Evolutionary conservation across 2,797 vertebrate species (phyloP), one percentile per base, ranked within the genome.

Genomic region (Clarias fuscus): DNA sequence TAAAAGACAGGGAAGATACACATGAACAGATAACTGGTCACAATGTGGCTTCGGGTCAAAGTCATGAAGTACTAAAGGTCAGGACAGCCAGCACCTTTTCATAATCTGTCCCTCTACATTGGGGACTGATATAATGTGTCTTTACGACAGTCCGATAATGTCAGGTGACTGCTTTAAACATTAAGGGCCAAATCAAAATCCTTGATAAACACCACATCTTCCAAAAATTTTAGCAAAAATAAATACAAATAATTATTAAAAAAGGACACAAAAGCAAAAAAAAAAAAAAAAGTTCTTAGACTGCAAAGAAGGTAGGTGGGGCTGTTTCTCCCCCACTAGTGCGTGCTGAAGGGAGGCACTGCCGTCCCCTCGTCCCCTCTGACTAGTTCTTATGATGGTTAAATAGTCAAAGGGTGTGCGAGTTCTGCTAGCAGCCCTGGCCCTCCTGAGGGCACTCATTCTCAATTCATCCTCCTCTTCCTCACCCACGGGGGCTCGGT

Each of bases 321-420:
- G 91, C 78, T 65, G 48, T 27, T 6, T 33, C 30, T 77, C 93
- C 92, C 91, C 93, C 95, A 92, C 93, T 94, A 94, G 91, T 95
- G 93, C 94, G 94, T 93, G 94, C 93, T 95, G 93, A 94, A 90
- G 89, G 91, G 92, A 93, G 92, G 93, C 94, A 85, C 93, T 90
- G 92, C 93, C 92, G 88, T 91, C 92, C 92, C 88, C 87, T 86
- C 84, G 84, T 85, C 65, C 81, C 90, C 89, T 92, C 90, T 88
- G 80, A 89, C 92, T 90, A 90, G 91, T 91, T 90, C 90, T 93
- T 90, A 92, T 92, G 94, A 91, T 92, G 78, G 88, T 91, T 90
- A 93, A 91, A 90, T 37, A 91, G 92, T 92, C 91, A 93, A 93
- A 94, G 79, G 93, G 93, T 94, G 92, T 93, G 90, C 86, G 91